A percentile compares a stretch with the other conserved stretches of the same genome.
Conservation (phyloP, 1,140 invertebrate genomes). For the Aporrectodea caliginosa region DNA sequence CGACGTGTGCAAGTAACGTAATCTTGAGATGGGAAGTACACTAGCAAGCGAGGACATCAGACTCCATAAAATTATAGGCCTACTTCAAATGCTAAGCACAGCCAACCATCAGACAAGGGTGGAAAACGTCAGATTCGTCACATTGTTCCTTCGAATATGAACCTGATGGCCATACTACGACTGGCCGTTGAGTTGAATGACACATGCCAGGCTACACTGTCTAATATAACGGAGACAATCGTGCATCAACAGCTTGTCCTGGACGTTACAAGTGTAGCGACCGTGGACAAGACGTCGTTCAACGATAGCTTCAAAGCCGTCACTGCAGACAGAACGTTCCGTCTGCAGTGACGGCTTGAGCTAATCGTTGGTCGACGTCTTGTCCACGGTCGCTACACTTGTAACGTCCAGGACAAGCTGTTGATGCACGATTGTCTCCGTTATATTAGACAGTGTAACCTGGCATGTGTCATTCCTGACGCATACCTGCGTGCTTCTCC, state of each 20-base stretch:
- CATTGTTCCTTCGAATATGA: no score
- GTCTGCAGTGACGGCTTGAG: not conserved
- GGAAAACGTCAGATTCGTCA: no score
- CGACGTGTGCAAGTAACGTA: no score
- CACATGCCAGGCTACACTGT: not conserved
- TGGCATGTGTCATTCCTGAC: not conserved
- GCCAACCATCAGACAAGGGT: no score
- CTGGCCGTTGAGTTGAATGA: no score
- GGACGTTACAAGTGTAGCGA: not conserved
- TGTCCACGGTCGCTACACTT: not conserved
- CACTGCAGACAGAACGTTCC: no score
- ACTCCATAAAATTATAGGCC: no score
- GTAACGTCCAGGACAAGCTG: not conserved
- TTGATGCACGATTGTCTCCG: not conserved
- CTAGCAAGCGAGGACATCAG: no score
- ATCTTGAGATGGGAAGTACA: no score
- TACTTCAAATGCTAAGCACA: no score
- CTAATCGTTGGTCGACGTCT: not conserved
- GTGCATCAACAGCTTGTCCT: not conserved
- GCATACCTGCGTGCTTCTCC: not conserved
- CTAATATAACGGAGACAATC: not conserved
- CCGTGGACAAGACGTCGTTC: not conserved
- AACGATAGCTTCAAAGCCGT: not conserved
- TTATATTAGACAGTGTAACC: not conserved
- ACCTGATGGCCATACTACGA: no score